phyloP scores from a whole-genome alignment of 1,140 invertebrate genomes.

The Epicauta chinensis region DNA sequence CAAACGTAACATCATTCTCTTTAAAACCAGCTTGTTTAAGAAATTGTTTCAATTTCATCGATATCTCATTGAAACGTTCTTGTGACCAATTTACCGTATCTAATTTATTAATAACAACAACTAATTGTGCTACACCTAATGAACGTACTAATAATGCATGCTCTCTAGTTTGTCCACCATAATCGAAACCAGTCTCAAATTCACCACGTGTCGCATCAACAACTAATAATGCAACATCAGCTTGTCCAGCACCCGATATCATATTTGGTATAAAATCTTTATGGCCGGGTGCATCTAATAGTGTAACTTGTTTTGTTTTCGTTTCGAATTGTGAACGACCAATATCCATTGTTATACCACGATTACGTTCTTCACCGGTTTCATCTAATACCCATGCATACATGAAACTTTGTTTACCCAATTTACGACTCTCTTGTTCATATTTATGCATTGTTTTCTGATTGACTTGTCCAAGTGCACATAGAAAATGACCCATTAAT shows the following conservation, averaged over 20 bases:
- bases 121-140: conserved; percentile 81
- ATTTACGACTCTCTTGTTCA: conserved; percentile 95
- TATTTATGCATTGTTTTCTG: conserved; percentile 93
- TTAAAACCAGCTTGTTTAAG: conserved; percentile 93
- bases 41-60: conserved; percentile 77
- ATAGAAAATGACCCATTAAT: conserved; percentile 91
- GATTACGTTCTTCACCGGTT: conserved; percentile 92
- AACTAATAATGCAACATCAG: conserved; percentile 93
- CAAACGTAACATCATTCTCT: conserved; percentile 80
- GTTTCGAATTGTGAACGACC: conserved; percentile 93
- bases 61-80: conserved; percentile 81
- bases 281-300: conserved; percentile 96
- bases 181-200: conserved; percentile 98
- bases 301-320: conserved; percentile 68
- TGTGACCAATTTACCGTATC: conserved; percentile 75
- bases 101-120: conserved; percentile 81
- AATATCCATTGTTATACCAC: conserved; percentile 91
- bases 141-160: conserved; percentile 92
- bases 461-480: conserved; percentile 82
- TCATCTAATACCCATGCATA: conserved; percentile 99
- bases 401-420: conserved; percentile 97
- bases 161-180: conserved; percentile 95
- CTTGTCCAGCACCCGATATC: conserved; percentile 96
- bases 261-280: conserved; percentile 99
- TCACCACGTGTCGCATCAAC: conserved; percentile 94